Conservation (phyloP, 2,113 vertebrate species). For the Chaetodon trifascialis region DNA sequence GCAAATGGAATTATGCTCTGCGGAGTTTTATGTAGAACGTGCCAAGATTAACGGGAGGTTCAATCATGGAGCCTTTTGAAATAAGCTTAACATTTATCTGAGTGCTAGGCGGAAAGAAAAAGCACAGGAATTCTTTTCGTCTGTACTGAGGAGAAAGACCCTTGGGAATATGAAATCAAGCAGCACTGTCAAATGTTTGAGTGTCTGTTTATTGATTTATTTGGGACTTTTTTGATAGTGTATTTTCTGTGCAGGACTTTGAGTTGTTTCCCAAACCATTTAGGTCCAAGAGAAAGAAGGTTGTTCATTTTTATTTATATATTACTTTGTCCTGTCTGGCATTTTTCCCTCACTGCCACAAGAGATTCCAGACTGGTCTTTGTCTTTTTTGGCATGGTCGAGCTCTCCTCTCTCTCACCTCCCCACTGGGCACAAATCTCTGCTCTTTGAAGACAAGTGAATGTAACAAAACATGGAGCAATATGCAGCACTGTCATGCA, state of each 20-base stretch:
- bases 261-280: conserved; percentile 49
- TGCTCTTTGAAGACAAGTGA: conserved; percentile 66
- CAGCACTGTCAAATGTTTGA: conserved; percentile 35
- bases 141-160: conserved; percentile 34
- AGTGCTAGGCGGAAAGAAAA: conserved; percentile 32
- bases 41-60: conserved; percentile 73
- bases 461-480: conserved; percentile 60
- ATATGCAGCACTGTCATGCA: conserved; percentile 43
- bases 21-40: conserved; percentile 58
- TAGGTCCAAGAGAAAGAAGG: conserved; percentile 38
- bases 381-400: conserved; percentile 59
- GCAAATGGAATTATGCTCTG: conserved; percentile 64
- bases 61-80: conserved; percentile 74
- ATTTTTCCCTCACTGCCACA: conserved; percentile 50
- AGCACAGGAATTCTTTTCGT: conserved; percentile 41
- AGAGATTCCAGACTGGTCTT: conserved; percentile 61
- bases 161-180: conserved; percentile 53
- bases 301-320: conserved; percentile 44
- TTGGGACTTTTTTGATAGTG: conserved; percentile 48
- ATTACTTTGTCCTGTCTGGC: conserved; percentile 43
- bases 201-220: conserved; percentile 66
- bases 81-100: conserved; percentile 69
- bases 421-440: conserved; percentile 65
- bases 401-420: conserved; percentile 61
- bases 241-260: conserved; percentile 41